These are phyloP conservation scores for Melipona beecheii DNA, from an alignment of 2,888 invertebrate species.

Conservation along the genomic window DNA sequence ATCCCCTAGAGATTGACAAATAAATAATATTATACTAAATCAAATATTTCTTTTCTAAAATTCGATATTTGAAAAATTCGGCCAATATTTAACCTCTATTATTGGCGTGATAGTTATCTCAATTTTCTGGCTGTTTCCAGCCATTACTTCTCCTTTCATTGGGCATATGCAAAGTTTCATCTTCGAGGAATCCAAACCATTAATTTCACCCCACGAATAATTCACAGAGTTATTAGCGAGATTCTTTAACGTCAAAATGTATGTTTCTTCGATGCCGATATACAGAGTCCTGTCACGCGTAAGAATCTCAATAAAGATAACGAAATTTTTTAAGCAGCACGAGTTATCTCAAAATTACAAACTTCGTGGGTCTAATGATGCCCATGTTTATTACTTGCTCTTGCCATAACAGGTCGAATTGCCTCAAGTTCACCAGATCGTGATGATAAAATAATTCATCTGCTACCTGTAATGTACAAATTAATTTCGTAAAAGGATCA, in stretches of 20 bases:
- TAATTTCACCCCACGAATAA: constrained; percentile 71
- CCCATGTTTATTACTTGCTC: constrained; percentile 36
- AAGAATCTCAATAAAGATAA: background rate
- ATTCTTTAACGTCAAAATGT: constrained; percentile 79
- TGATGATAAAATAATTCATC: constrained; percentile 51
- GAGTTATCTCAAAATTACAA: constrained; percentile 2
- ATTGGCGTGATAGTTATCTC: constrained; percentile 76
- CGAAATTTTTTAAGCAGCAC: background rate
- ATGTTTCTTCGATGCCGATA: constrained; percentile 73
- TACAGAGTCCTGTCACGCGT: constrained; percentile 63
- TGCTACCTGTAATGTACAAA: constrained; percentile 20
- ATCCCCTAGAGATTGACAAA: constrained; percentile 74
- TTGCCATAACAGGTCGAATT: constrained; percentile 16
- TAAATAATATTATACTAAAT: background rate
- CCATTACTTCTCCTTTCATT: constrained; percentile 73
- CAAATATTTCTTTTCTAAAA: background rate
- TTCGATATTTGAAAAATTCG: background rate
- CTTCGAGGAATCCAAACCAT: constrained; percentile 76
- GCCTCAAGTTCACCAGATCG: constrained; percentile 36
- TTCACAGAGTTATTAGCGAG: constrained; percentile 48
- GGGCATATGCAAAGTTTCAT: constrained; percentile 77
- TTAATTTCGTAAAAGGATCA: background rate
- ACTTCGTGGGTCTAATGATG: constrained; percentile 63
- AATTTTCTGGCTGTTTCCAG: constrained; percentile 52
- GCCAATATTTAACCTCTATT: constrained; percentile 61